Evolutionary conservation across 2,797 vertebrate species (phyloP).

Genomic region (Acanthiza pusilla): DNA sequence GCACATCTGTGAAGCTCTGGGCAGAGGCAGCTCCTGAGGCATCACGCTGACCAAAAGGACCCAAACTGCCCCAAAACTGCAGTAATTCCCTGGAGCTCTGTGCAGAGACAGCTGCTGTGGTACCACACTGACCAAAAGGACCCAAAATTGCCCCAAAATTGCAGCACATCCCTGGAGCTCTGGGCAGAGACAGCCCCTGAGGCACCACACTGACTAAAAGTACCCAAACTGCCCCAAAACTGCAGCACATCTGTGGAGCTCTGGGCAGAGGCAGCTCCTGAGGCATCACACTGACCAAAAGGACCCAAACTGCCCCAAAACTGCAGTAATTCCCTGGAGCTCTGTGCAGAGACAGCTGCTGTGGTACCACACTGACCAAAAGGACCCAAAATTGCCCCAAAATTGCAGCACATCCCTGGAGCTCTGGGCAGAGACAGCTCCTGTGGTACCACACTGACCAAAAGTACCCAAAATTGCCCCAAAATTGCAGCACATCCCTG

Average conservation of each 20-base stretch:
- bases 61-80: too few species aligned
- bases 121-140: not conserved
- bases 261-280: rapidly evolving
- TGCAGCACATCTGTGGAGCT: not conserved
- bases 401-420: rapidly evolving
- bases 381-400: not conserved
- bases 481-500: not conserved
- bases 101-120: not conserved
- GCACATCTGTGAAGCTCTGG: too few species aligned
- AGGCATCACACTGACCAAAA: too few species aligned
- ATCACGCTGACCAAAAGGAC: too few species aligned
- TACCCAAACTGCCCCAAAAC: not conserved
- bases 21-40: too few species aligned
- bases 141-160: not conserved
- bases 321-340: too few species aligned
- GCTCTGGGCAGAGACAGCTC: rapidly evolving
- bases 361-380: too few species aligned
- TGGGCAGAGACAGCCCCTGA: rapidly evolving
- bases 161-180: rapidly evolving
- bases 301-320: too few species aligned
- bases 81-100: not conserved
- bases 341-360: too few species aligned
- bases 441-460: too few species aligned
- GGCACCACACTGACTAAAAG: not conserved
- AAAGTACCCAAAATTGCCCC: not conserved